phyloP scores from a whole-genome alignment of 1,140 invertebrate genomes.

The Pissodes strobi region DNA sequence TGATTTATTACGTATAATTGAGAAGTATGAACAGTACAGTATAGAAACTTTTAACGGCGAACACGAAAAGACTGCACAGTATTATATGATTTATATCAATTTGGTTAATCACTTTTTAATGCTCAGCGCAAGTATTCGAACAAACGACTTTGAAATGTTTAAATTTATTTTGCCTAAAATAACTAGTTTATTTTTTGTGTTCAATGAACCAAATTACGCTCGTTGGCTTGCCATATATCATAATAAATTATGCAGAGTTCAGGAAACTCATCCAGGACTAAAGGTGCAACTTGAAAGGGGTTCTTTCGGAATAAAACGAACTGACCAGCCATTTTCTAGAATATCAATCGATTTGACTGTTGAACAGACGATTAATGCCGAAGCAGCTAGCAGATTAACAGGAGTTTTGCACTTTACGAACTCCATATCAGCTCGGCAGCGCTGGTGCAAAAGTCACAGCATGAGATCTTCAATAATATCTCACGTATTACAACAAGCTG shows the following conservation, averaged over 20 bases:
- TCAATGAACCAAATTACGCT: background rate
- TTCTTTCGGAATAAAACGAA: slow-evolving; percentile 31
- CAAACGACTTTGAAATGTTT: background rate
- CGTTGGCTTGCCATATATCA: background rate
- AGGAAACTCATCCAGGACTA: background rate
- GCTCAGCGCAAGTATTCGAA: background rate
- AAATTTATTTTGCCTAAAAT: background rate
- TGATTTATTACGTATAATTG: too few relatives aligned
- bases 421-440: slow-evolving; percentile 46
- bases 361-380: slow-evolving; percentile 41
- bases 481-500: too few relatives aligned
- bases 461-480: slow-evolving; percentile 45
- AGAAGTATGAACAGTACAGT: too few relatives aligned
- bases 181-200: background rate
- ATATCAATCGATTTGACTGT: slow-evolving; percentile 37
- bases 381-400: slow-evolving; percentile 43
- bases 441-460: slow-evolving; percentile 47
- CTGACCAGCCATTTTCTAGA: slow-evolving; percentile 13
- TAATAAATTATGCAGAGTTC: background rate
- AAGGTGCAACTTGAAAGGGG: too few relatives aligned
- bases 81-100: too few relatives aligned
- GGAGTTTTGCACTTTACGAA: slow-evolving; percentile 40
- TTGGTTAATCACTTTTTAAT: too few relatives aligned
- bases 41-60: too few relatives aligned
- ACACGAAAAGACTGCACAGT: too few relatives aligned